Conservation (phyloP, 2,113 vertebrate genomes). For the Siniperca chuatsi region DNA sequence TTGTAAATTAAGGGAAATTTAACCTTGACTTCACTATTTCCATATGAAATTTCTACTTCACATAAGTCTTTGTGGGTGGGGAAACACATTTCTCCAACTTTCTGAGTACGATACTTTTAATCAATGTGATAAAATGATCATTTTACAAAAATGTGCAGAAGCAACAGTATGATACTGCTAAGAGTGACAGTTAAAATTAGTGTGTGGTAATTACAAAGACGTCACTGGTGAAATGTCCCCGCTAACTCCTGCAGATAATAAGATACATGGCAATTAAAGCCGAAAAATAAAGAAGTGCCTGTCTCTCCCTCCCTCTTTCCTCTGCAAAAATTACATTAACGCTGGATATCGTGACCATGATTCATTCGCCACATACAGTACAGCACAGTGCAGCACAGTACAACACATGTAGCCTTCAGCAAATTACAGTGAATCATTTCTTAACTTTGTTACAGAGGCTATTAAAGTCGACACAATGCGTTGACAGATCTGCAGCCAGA, state of each 20-base stretch:
- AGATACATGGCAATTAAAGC: conserved; percentile 46
- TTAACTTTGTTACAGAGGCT: conserved; percentile 71
- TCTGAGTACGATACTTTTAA: neutral
- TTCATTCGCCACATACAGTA: conserved; percentile 45
- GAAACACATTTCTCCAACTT: conserved; percentile 9
- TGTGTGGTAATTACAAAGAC: conserved; percentile 53
- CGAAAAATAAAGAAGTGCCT: neutral
- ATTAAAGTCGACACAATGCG: conserved; percentile 59
- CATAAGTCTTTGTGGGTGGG: neutral
- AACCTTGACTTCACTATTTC: neutral
- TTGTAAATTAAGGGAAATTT: neutral
- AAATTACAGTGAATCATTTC: conserved; percentile 59
- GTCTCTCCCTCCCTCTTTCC: neutral
- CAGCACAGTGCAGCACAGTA: conserved; percentile 28
- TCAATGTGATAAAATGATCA: conserved; percentile 12
- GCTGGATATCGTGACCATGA: conserved; percentile 35
- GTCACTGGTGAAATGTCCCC: conserved; percentile 22
- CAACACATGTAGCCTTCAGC: conserved; percentile 58
- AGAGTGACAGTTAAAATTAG: conserved; percentile 32
- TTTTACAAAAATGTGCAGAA: conserved; percentile 34
- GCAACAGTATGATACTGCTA: conserved; percentile 8
- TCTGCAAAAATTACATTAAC: conserved; percentile 39
- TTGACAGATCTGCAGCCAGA: conserved; percentile 46
- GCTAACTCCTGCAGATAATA: conserved; percentile 47
- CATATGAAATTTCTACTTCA: neutral